Evolutionary conservation across 2,888 invertebrate species (phyloP).

Genomic region (Rhodophaea formosa): DNA sequence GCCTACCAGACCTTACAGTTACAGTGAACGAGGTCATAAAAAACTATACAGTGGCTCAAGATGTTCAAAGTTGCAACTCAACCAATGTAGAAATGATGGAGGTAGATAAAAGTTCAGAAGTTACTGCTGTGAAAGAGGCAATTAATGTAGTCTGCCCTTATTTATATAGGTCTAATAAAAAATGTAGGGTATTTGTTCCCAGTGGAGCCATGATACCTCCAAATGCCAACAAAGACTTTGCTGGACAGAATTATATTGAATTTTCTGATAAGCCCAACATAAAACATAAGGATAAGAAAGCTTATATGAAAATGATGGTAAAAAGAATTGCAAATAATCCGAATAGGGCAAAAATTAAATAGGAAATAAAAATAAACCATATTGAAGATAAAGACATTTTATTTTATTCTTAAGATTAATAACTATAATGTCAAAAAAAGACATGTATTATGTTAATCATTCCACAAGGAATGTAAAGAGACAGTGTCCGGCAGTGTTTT

Average conservation of each 20-base stretch:
- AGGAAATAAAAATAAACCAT: conserved; percentile 30
- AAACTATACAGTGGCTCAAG: conserved; percentile 31
- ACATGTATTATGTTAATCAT: conserved; percentile 62
- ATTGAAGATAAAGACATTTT: conserved; percentile 46
- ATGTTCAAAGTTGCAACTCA: conserved; percentile 17
- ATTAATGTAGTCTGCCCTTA: conserved; percentile 38
- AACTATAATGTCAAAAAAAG: conserved; percentile 71
- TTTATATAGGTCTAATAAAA: conserved; percentile 59
- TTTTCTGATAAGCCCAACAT: conserved; percentile 40
- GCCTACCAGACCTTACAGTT: conserved; percentile 39
- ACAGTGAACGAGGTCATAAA: conserved; percentile 44
- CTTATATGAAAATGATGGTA: conserved; percentile 64
- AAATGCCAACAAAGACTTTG: conserved; percentile 40
- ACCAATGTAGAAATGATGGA: conserved; percentile 24
- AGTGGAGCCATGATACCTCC: conserved; percentile 22
- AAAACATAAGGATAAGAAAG: conserved; percentile 35
- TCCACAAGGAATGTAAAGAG: conserved; percentile 59
- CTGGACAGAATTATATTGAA: conserved; percentile 62
- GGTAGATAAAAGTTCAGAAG: conserved; percentile 24
- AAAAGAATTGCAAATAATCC: conserved; percentile 67
- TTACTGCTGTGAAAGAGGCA: conserved; percentile 19
- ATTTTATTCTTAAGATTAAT: conserved; percentile 57
- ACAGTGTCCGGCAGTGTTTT: conserved; percentile 48
- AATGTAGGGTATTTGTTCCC: conserved; percentile 61
- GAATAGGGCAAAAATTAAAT: conserved; percentile 55